Conservation (phyloP, 2,888 invertebrate genomes). For the Octonoba sinensis region DNA sequence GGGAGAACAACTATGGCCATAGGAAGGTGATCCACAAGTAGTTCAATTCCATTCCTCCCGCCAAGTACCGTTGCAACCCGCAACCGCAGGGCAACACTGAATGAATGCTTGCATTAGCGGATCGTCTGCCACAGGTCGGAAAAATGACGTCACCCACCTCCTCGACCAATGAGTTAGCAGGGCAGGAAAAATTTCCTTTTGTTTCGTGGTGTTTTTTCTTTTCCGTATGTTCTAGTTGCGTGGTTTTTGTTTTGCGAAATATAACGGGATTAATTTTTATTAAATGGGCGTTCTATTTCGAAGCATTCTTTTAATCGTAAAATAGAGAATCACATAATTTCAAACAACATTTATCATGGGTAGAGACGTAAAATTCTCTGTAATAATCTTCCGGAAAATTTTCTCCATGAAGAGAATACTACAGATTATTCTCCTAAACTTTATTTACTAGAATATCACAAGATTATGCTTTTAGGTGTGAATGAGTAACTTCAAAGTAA, state of each 20-base stretch:
- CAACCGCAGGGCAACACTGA: conserved; percentile 46
- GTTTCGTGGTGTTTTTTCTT: conserved; percentile 13
- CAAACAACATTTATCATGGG: no score
- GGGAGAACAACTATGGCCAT: background rate
- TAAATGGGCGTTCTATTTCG: background rate
- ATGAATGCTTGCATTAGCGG: conserved; percentile 35
- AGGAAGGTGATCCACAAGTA: conserved; percentile 1
- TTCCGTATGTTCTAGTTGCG: conserved; percentile 44
- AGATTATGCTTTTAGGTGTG: no score
- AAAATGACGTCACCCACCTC: conserved; percentile 25
- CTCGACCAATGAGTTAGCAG: conserved; percentile 49
- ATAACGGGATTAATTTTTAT: conserved; percentile 12
- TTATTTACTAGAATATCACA: no score
- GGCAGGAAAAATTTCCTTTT: conserved; percentile 31
- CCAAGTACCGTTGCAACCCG: conserved; percentile 19
- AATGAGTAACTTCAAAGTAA: no score
- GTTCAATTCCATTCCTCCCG: conserved; percentile 15
- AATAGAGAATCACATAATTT: no score
- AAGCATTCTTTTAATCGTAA: no score
- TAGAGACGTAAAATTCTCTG: no score
- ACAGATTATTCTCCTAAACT: no score
- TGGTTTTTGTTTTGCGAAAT: conserved; percentile 40
- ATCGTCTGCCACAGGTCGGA: conserved; percentile 51
- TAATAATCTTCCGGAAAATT: no score
- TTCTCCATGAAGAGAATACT: no score